Base-by-base conservation (phyloP, 2,888 invertebrate genomes). In the Neoitamus cyanurus region DNA sequence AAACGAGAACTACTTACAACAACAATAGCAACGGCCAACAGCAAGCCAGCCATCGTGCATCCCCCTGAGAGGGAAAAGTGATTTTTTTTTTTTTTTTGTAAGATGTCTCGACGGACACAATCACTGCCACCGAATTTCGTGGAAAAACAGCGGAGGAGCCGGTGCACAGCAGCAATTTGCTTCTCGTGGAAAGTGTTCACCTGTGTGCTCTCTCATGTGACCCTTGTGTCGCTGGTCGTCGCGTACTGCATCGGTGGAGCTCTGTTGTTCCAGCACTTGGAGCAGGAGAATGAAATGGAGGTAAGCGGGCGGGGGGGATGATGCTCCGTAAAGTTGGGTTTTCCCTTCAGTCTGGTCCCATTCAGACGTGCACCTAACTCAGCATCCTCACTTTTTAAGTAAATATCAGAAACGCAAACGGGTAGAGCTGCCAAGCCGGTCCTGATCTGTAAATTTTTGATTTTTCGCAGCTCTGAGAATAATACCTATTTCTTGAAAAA, bases 181-280 rank as follows among this genome's bases (percentile, higher is more conserved):
- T 89, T 91, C 85, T 91, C 95, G 70, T 96, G 96, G 94, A 95
- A 95, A 91, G 94, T 96, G 70, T 94, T 95, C 90, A 95, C 96
- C 83, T 97, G 97, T 91, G 93, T 97, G 87, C 95, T 97, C 89
- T 96, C 97, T 0, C 97, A 97, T 92, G 95, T 97, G 88, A 95
- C 96, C 88, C 93, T 97, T 88, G 95, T 97, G 88, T 95, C 96
- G 85, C 92, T 97, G 90, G 97, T 98, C 87, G 96, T 97, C 86
- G 95, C 96, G 36, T 98, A 98, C 92, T 97, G 97, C 92, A 94
- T 97, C 88, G 94, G 97, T 84, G 97, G 97, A 7, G 97, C 97
- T 15, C 95, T 95, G 89, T 95, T 96, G 85, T 97, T 98, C 92
- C 95, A 95, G 90, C 92, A 93, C 78, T 92, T 97, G 85, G 97